Evolutionary conservation across 2,113 vertebrate species (phyloP).

Genomic region (Epinephelus lanceolatus): DNA sequence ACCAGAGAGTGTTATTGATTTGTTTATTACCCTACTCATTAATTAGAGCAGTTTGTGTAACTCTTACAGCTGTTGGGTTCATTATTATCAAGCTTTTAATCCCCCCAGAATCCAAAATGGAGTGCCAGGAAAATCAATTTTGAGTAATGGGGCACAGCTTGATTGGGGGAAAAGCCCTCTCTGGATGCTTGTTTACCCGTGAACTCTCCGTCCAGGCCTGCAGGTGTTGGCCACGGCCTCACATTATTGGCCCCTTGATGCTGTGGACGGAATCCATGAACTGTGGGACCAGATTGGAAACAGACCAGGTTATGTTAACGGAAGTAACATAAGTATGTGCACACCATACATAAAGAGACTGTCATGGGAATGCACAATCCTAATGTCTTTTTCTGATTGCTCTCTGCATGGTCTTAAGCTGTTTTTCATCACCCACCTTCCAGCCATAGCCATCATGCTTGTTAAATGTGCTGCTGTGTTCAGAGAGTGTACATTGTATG

Average conservation of each 20-base stretch:
- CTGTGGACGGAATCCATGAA: slow-evolving; percentile 91
- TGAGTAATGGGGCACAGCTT: slow-evolving; percentile 37
- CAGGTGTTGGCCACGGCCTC: slow-evolving; percentile 91
- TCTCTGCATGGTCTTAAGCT: slow-evolving; percentile 64
- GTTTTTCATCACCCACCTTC: slow-evolving; percentile 55
- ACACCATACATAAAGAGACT: slow-evolving; percentile 23
- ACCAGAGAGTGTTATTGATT: slow-evolving; percentile 27
- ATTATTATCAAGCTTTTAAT: slow-evolving; percentile 47
- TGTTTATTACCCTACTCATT: slow-evolving; percentile 24
- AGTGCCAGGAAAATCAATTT: slow-evolving; percentile 32
- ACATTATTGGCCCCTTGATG: slow-evolving; percentile 95
- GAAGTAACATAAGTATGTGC: slow-evolving; percentile 83
- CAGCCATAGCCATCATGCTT: slow-evolving; percentile 50
- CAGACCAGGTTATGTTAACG: slow-evolving; percentile 85
- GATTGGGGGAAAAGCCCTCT: slow-evolving; percentile 35
- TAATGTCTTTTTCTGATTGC: slow-evolving; percentile 42
- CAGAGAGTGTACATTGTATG: background rate
- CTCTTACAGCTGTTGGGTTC: slow-evolving; percentile 34
- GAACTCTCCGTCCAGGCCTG: slow-evolving; percentile 86
- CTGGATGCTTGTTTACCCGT: slow-evolving; percentile 56
- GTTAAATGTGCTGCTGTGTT: slow-evolving; percentile 61
- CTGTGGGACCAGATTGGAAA: slow-evolving; percentile 90
- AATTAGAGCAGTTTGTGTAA: slow-evolving; percentile 26
- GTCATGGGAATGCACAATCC: slow-evolving; percentile 11
- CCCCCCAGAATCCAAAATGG: slow-evolving; percentile 2